Conservation (phyloP, 64 coral and sea anemone species). For the Acropora tenuis region DNA sequence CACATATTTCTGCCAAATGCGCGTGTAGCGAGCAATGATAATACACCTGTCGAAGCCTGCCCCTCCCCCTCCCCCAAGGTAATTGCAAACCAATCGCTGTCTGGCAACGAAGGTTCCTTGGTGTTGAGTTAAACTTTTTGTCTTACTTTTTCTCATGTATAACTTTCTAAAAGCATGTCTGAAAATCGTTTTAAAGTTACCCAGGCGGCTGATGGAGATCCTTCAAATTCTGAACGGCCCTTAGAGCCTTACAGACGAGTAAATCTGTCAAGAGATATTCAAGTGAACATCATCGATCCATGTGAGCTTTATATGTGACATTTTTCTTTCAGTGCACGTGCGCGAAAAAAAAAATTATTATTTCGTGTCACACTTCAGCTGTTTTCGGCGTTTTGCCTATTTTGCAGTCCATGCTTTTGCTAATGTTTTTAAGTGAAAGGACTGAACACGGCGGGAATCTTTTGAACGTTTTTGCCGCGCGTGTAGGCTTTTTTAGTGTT, state of each 20-base stretch:
- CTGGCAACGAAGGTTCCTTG: neutral
- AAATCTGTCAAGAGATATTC: slow-evolving; percentile 63
- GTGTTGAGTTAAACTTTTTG: no score
- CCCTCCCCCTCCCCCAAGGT: no score
- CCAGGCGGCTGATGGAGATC: slow-evolving; percentile 2
- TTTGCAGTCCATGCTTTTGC: neutral
- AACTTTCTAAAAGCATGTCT: slow-evolving; percentile 53
- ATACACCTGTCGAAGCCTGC: no score
- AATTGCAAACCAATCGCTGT: no score
- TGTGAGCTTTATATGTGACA: slow-evolving; percentile 24
- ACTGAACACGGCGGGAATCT: neutral
- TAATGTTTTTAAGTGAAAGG: neutral
- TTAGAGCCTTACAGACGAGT: slow-evolving; percentile 58
- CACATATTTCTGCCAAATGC: no score
- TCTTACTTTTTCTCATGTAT: neutral
- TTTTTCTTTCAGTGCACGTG: neutral
- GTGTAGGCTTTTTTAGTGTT: no score
- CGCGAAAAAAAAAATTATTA: neutral
- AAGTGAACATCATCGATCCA: slow-evolving; percentile 71
- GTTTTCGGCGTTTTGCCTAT: neutral
- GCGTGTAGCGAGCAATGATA: no score
- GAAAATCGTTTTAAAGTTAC: slow-evolving; percentile 81
- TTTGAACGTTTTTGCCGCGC: neutral
- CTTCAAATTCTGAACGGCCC: neutral
- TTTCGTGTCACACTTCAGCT: slow-evolving; percentile 38